These are phyloP conservation scores for Bombus impatiens DNA, from an alignment of 1,140 invertebrate species.

Conservation along the genomic window DNA sequence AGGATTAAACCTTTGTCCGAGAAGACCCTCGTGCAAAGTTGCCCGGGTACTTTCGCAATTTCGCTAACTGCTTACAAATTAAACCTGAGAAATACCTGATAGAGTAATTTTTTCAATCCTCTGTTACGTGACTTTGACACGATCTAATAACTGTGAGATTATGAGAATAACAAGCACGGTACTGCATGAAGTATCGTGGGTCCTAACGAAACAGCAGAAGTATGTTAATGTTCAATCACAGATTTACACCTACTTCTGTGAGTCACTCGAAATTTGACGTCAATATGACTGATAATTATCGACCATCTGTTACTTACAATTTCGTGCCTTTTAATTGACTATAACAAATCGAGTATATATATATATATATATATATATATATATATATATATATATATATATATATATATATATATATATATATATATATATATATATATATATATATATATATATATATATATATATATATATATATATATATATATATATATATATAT, in stretches of 20 bases:
- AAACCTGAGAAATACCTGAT: not conserved
- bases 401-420: not conserved
- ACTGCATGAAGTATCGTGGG: not conserved
- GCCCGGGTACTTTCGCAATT: not conserved
- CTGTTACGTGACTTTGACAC: not conserved
- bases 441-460: not conserved
- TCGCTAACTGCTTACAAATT: not conserved
- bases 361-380: no score
- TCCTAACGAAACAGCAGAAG: not conserved
- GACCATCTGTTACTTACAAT: no score
- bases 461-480: not conserved
- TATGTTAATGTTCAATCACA: not conserved
- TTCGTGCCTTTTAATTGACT: not conserved
- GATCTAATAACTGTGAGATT: not conserved
- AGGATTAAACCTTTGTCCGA: no score
- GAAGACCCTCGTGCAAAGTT: not conserved
- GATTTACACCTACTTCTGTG: not conserved
- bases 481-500: not conserved
- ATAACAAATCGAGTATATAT: not conserved
- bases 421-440: not conserved
- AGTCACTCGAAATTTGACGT: not conserved
- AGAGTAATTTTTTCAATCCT: not conserved
- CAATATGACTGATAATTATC: no score
- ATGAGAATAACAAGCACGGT: not conserved
- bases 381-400: not conserved